A percentile compares a stretch with the other conserved stretches of the same genome.
Evolutionary conservation across 2,113 vertebrate species (phyloP).

Genomic region (Eulacestoma nigropectus): DNA sequence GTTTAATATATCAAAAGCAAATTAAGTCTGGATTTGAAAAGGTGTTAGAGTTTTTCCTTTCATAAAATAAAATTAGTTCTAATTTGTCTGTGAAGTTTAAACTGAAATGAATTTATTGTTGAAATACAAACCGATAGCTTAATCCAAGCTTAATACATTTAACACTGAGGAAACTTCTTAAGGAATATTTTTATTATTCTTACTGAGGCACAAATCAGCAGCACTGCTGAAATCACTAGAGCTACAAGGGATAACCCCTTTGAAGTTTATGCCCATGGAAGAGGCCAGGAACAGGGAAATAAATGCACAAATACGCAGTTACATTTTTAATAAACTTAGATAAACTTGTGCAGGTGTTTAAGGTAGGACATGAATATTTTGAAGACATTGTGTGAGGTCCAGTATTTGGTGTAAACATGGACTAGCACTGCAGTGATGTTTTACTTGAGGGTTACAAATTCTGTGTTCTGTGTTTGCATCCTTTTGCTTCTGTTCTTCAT

Average conservation of each 20-base stretch:
- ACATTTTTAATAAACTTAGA: background rate
- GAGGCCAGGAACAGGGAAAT: background rate
- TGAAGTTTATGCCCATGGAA: background rate
- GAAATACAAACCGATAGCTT: background rate
- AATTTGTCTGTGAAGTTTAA: constrained; percentile 11
- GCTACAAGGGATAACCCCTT: background rate
- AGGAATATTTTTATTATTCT: background rate
- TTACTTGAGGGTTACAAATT: background rate
- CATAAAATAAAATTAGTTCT: constrained; percentile 21
- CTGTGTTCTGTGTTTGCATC: background rate
- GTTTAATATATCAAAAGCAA: constrained; percentile 23
- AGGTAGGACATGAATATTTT: background rate
- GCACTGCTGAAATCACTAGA: background rate
- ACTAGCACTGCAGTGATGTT: background rate
- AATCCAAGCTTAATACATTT: background rate
- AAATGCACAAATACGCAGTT: background rate
- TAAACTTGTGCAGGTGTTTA: background rate
- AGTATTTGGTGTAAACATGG: background rate
- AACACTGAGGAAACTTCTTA: background rate
- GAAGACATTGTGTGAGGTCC: background rate
- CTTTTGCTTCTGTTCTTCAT: background rate
- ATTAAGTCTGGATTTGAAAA: constrained; percentile 33
- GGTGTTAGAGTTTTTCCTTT: constrained; percentile 1
- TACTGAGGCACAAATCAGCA: background rate
- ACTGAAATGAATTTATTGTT: background rate